Evolutionary conservation across 2,113 vertebrate species (phyloP), one percentile per base, ranked within the genome.

Genomic region (Melanerpes aurifrons): DNA sequence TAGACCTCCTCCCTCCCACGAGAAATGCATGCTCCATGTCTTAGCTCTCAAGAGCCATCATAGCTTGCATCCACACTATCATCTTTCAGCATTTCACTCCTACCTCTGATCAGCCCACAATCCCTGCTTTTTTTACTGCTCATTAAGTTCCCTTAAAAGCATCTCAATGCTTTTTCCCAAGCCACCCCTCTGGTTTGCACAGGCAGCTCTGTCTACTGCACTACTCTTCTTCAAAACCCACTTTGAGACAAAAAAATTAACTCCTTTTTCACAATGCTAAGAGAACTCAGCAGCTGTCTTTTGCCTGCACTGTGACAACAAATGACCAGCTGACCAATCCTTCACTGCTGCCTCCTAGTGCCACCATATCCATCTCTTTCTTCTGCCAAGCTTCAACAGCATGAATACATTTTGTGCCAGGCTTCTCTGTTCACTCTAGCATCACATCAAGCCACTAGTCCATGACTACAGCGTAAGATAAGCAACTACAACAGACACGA

Each of bases 321-420:
- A 53, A 61, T 31, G 37, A 79, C 31, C 62, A 68, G 15, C 63
- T 45, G 59, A 75, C 35, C 63, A 58, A 9, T 43, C 59, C 81
- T 40, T 16, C 31, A 15, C 14, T 0, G 0, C 10, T 0, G 0
- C 32, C 82, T 31, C 32, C 25, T 32, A 12, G 10, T 37, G 56
- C 19, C 1, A 1, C 25, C 4, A 0, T 19, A 79, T 19, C 54
- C 37, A 85, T 10, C 73, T 43, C 54, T 24, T 63, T 59, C 32
- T 61, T 57, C 67, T 61, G 26, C 25, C 58, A 71, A 35, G 18
- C 22, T 82, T 75, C 58, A 67, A 35, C 32, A 64, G 28, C 20
- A 75, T 10, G 9, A 75, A 82, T 15, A 53, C 5, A 12, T 21
- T 61, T 71, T 16, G 24, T 64, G 69, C 5, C 56, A 62, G 57